Base-by-base conservation (phyloP, 1,140 invertebrate genomes). In the Idris sp. region DNA sequence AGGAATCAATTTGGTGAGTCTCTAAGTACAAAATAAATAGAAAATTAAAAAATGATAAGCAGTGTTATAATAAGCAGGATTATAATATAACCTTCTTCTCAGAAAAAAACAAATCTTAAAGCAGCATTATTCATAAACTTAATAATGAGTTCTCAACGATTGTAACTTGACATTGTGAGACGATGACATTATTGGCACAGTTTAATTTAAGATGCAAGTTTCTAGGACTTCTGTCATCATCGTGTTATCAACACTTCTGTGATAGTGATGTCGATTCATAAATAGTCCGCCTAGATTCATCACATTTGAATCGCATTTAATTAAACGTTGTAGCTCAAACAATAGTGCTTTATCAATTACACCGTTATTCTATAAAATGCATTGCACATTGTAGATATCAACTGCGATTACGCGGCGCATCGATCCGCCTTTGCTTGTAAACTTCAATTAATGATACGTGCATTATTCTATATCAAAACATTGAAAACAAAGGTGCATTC, bases 321-420 rank as follows among this genome's bases (percentile, higher is more conserved):
- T 73, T 64, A 48, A 38, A 58, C 53, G 59, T 58, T 51, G 44
- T 59, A 36, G 14, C 35, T 28, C 36, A 64, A 67, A 67, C 58
- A 74, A 74, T 61, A 41, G 8, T 18, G 19, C 33, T 58, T 67
- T 74, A 67, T 74, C 71, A 74, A 61, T 64, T 56, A 61, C 53
- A 54, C 33, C 36, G 25, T 7, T 7, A 30, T 31, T 28, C 61
- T 67, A 53, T 65, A 67, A 67, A 74, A 56, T 67, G 40, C 58
- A 58, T 38, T 72, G 48, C 46, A 36, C 46, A 18, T 49, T 22
- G 33, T 22, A 35, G 44, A 67, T 67, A 61, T 74, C 61, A 48
- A 40, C 6, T 4, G 16, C 13, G 54, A 74, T 74, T 67, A 67
- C 48, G 31, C 54, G 2, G 28, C 8, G 26, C 22, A 74, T 67